phyloP scores from a whole-genome alignment of 2,888 invertebrate genomes.

The Phorcus lineatus region DNA sequence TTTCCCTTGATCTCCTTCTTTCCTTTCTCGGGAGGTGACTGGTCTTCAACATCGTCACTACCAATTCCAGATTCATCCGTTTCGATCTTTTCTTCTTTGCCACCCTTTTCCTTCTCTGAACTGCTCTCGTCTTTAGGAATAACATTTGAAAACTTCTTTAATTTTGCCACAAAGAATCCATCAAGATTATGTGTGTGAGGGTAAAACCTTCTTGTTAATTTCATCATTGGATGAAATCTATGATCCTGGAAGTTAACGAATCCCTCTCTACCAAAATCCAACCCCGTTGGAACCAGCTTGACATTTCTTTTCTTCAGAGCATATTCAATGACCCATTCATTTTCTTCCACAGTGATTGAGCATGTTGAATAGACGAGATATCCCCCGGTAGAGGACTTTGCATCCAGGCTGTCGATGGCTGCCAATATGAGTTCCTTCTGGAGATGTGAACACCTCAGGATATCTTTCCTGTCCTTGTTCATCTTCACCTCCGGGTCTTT shows the following conservation, averaged over 20 bases:
- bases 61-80: conserved; percentile 35
- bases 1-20: conserved; percentile 23
- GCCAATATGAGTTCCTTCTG: conserved; percentile 93
- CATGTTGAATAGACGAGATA: conserved; percentile 99
- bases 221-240: conserved; percentile 92
- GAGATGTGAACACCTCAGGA: conserved; percentile 92
- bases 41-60: conserved; percentile 31
- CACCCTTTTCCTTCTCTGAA: conserved; percentile 34
- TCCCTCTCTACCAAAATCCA: conserved; percentile 97
- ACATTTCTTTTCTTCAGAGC: conserved; percentile 92
- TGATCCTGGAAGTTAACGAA: conserved; percentile 83
- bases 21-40: neutral
- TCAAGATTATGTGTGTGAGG: conserved; percentile 99
- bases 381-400: conserved; percentile 93
- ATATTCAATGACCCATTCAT: conserved; percentile 97
- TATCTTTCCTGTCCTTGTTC: conserved; percentile 85
- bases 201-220: conserved; percentile 92
- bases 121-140: conserved; percentile 54
- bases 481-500: conserved; percentile 97
- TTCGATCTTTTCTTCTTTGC: conserved; percentile 25
- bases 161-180: conserved; percentile 98
- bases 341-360: conserved; percentile 97
- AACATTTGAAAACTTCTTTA: conserved; percentile 87
- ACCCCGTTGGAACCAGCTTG: conserved; percentile 92
- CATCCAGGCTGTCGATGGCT: conserved; percentile 97